Conservation (phyloP, 1,140 invertebrate genomes). For the Asobara japonica region DNA sequence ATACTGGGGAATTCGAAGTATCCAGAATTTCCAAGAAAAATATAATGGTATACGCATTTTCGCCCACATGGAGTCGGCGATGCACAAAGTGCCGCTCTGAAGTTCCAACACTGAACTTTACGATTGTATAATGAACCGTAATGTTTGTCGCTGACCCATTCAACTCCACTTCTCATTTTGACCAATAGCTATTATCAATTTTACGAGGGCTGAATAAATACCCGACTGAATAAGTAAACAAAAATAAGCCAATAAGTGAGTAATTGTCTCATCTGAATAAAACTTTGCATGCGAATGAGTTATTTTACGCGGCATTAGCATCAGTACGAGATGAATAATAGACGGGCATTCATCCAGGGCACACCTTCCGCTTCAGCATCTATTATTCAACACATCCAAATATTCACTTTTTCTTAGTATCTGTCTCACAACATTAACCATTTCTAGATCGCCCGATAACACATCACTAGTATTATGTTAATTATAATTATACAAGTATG, state of each 20-base stretch:
- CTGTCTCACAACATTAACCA: neutral
- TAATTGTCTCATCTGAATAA: neutral
- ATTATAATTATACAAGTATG: too few relatives aligned
- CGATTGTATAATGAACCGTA: slow-evolving; percentile 44
- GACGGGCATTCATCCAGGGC: neutral
- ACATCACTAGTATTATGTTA: too few relatives aligned
- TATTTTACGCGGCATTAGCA: neutral
- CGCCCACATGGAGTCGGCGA: neutral
- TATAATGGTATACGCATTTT: neutral
- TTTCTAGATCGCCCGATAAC: too few relatives aligned
- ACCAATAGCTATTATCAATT: neutral
- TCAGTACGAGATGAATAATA: neutral
- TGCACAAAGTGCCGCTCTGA: neutral
- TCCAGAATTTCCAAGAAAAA: too few relatives aligned
- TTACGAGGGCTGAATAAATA: neutral
- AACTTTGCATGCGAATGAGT: neutral
- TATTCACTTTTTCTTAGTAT: neutral
- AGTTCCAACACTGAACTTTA: slow-evolving; percentile 23
- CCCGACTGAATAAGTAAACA: neutral
- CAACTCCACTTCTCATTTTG: neutral
- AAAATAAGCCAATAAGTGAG: neutral
- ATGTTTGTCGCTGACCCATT: slow-evolving; percentile 36
- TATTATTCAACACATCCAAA: neutral
- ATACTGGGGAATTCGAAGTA: too few relatives aligned
- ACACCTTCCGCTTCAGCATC: neutral